Conservation (phyloP, 1,140 invertebrate genomes). For the Wiebesia pumilae region DNA sequence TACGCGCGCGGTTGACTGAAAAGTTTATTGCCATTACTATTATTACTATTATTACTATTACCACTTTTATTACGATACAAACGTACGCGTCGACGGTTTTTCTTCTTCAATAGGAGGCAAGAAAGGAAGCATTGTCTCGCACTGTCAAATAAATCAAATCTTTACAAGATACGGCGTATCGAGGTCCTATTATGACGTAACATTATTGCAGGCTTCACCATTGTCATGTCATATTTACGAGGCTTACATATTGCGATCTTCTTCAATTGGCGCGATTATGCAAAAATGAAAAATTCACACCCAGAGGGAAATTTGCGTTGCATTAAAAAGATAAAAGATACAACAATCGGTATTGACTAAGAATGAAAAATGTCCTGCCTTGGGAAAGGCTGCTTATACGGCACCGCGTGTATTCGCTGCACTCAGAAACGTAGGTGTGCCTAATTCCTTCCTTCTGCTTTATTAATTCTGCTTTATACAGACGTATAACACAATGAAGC, state of each 20-base stretch:
- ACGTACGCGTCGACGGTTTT: not conserved
- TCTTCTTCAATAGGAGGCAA: not conserved
- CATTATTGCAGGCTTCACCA: not conserved
- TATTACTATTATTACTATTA: no score
- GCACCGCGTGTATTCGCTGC: not conserved
- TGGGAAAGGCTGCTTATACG: not conserved
- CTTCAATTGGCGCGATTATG: not conserved
- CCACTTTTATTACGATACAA: not conserved
- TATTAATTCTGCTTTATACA: slow-evolving; percentile 18
- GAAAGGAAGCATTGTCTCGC: not conserved
- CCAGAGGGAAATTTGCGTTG: not conserved
- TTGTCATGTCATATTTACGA: not conserved
- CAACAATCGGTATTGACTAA: not conserved
- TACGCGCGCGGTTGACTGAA: not conserved
- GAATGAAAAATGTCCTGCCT: not conserved
- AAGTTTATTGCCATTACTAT: not conserved
- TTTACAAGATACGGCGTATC: not conserved
- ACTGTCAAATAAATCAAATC: slow-evolving; percentile 2
- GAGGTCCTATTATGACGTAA: not conserved
- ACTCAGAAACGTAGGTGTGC: not conserved
- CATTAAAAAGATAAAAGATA: not conserved
- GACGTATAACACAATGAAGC: not conserved
- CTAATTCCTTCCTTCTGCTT: not conserved
- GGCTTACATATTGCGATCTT: not conserved
- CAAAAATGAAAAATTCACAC: not conserved